Conservation (phyloP, 1,140 invertebrate genomes). For the Achatina immaculata region DNA sequence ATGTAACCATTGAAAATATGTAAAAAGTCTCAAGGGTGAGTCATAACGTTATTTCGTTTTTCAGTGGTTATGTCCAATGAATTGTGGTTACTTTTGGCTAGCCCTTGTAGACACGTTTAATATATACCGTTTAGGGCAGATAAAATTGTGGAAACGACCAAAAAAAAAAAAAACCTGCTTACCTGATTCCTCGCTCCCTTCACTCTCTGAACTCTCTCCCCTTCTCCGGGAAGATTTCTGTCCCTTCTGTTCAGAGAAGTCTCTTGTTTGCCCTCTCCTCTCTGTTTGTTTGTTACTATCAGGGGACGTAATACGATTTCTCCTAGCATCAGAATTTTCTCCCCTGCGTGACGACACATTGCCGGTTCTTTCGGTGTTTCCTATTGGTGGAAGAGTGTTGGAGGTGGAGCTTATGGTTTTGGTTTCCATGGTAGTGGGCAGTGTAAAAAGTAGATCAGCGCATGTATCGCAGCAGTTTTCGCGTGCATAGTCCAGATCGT, state of each 20-base stretch:
- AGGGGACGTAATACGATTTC: not conserved
- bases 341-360: not conserved
- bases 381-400: not conserved
- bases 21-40: too few species aligned
- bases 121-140: too few species aligned
- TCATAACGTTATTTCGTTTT: too few species aligned
- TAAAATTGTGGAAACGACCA: too few species aligned
- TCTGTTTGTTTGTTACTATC: not conserved
- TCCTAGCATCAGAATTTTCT: not conserved
- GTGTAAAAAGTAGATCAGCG: slow-evolving; percentile 27
- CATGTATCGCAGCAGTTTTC: slow-evolving; percentile 45
- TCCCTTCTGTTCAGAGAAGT: not conserved
- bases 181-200: slow-evolving; percentile 25
- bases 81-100: too few species aligned
- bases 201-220: not conserved
- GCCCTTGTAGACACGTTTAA: too few species aligned
- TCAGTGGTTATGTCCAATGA: too few species aligned
- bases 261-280: not conserved
- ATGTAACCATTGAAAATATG: too few species aligned
- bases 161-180: too few species aligned
- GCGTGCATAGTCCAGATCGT: slow-evolving; percentile 28
- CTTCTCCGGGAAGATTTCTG: not conserved
- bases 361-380: not conserved
- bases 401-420: slow-evolving; percentile 22
- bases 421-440: slow-evolving; percentile 24